phyloP scores from a whole-genome alignment of 2,797 vertebrate species.

The Gambelia wislizenii region DNA sequence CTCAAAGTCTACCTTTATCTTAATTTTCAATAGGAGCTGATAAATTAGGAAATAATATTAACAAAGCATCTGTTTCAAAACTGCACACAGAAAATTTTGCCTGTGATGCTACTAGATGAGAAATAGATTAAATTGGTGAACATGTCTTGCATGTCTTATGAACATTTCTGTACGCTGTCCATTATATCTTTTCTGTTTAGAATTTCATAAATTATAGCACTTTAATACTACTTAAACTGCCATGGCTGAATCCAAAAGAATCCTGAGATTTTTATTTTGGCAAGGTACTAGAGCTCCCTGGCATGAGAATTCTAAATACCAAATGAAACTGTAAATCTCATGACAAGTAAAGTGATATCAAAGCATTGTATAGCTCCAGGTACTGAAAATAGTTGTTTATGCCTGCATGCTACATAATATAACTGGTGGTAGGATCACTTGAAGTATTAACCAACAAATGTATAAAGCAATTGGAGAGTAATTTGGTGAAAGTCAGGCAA shows the following conservation, averaged over 20 bases:
- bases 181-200: background rate
- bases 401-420: conserved; percentile 39
- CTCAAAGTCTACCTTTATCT: conserved; percentile 38
- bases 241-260: no score
- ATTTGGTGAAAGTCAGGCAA: conserved; percentile 70
- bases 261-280: no score
- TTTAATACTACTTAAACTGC: no score
- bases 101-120: background rate
- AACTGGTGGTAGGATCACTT: conserved; percentile 51
- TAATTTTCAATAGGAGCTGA: conserved; percentile 26
- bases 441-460: conserved; percentile 52
- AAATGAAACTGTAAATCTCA: no score
- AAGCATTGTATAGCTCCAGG: background rate
- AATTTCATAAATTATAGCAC: background rate
- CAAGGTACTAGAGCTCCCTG: no score
- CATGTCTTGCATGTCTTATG: background rate
- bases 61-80: conserved; percentile 38
- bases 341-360: no score
- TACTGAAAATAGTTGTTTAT: conserved; percentile 42
- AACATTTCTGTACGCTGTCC: background rate
- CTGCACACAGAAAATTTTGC: background rate
- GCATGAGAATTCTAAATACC: no score
- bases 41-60: conserved; percentile 39
- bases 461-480: conserved; percentile 58
- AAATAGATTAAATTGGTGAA: background rate